phyloP scores from a whole-genome alignment of 2,797 vertebrate genomes.

The Anguilla anguilla region DNA sequence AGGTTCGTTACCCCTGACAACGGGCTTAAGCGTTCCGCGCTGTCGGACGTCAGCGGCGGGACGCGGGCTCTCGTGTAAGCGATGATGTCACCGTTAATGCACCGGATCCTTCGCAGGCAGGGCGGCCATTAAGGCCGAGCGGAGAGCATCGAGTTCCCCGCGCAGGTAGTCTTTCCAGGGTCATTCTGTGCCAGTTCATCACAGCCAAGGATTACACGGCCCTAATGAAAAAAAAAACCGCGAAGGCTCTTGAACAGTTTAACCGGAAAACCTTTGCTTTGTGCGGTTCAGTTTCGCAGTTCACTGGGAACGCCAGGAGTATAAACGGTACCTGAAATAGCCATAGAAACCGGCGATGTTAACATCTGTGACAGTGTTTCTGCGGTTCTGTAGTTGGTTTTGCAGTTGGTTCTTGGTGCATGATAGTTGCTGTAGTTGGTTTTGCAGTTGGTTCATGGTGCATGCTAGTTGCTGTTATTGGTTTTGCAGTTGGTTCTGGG shows the following conservation, averaged over 20 bases:
- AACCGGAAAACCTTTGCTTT: too few relatives aligned
- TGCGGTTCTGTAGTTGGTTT: too few relatives aligned
- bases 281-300: too few relatives aligned
- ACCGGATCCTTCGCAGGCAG: too few relatives aligned
- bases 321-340: background rate
- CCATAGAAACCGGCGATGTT: background rate
- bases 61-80: background rate
- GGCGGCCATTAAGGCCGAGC: background rate
- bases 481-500: too few relatives aligned
- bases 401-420: too few relatives aligned
- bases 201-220: background rate
- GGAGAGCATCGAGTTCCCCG: too few relatives aligned
- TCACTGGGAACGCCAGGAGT: too few relatives aligned
- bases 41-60: background rate
- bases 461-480: too few relatives aligned
- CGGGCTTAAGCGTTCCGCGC: background rate
- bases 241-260: too few relatives aligned
- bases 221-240: background rate
- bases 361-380: background rate
- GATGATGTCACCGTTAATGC: background rate
- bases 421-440: too few relatives aligned
- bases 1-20: background rate
- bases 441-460: too few relatives aligned
- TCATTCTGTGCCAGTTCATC: background rate
- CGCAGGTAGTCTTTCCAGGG: background rate